Percentiles rank a stretch among this genome's conserved stretches.
Evolutionary conservation across 2,797 vertebrate genomes (phyloP).

Genomic region (Natrix natrix): DNA sequence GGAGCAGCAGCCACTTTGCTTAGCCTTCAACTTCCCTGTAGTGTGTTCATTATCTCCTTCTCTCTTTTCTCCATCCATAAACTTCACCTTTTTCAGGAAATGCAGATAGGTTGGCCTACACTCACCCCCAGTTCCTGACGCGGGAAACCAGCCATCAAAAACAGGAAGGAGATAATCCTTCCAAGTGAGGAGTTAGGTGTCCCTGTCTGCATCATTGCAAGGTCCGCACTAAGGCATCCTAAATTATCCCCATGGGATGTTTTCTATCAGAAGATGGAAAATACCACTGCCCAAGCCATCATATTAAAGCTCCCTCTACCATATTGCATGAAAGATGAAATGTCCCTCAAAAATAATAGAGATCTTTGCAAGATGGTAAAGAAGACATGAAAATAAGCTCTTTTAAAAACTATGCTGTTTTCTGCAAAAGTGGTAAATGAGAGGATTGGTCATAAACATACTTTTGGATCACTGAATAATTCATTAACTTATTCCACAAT

Average conservation of each 20-base stretch:
- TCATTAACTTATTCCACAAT: background rate
- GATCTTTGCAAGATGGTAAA: background rate
- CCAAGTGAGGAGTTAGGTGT: background rate
- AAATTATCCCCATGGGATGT: background rate
- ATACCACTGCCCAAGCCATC: background rate
- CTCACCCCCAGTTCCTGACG: background rate
- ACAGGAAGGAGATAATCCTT: background rate
- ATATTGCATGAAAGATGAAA: background rate
- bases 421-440: background rate
- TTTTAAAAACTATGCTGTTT: background rate
- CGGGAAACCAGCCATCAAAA: background rate
- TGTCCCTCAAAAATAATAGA: background rate
- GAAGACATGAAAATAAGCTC: background rate
- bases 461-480: background rate
- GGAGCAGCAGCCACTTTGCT: background rate
- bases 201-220: background rate
- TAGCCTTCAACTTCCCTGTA: background rate
- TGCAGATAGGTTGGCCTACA: background rate
- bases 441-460: background rate
- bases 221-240: background rate
- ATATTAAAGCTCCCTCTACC: background rate
- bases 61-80: background rate
- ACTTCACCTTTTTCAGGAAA: background rate
- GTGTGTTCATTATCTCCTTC: background rate
- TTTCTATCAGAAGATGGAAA: background rate